These are phyloP conservation scores for Agrochola macilenta DNA, from an alignment of 2,888 invertebrate species.

Conservation along the genomic window DNA sequence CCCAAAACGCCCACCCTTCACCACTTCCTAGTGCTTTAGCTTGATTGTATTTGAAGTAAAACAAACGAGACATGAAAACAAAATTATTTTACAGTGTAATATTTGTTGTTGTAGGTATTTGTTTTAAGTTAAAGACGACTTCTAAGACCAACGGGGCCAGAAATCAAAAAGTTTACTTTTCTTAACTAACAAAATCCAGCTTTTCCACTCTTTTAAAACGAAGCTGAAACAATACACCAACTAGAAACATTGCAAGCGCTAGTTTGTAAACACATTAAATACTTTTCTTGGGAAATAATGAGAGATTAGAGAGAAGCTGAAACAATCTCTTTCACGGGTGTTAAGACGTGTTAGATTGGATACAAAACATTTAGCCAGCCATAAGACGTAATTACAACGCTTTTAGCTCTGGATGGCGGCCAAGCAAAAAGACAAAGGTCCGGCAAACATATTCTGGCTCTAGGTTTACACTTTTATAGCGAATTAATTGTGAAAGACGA, in stretches of 20 bases:
- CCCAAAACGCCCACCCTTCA: too few species aligned
- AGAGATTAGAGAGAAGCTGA: constrained; percentile 45
- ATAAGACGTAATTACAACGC: constrained; percentile 75
- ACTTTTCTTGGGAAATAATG: constrained; percentile 45
- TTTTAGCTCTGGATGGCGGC: constrained; percentile 73
- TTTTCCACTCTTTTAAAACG: neutral
- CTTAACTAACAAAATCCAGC: neutral
- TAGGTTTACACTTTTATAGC: constrained; percentile 47
- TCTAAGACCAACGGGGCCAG: neutral
- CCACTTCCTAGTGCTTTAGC: too few species aligned
- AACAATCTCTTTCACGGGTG: constrained; percentile 49
- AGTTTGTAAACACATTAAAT: constrained; percentile 39
- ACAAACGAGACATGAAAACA: neutral
- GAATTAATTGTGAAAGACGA: constrained; percentile 45
- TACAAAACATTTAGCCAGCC: constrained; percentile 65
- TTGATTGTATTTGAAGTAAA: neutral
- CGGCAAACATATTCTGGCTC: constrained; percentile 45
- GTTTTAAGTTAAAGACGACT: too few species aligned
- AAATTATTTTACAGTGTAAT: too few species aligned
- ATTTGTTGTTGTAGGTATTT: too few species aligned
- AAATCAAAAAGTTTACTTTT: neutral
- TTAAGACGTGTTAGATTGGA: constrained; percentile 58
- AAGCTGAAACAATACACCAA: constrained; percentile 14
- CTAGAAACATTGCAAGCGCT: constrained; percentile 25
- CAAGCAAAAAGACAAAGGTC: constrained; percentile 69